A percentile compares a stretch with the other conserved stretches of the same genome.
Conservation (phyloP, 2,113 vertebrate genomes). For the Mirounga angustirostris region DNA sequence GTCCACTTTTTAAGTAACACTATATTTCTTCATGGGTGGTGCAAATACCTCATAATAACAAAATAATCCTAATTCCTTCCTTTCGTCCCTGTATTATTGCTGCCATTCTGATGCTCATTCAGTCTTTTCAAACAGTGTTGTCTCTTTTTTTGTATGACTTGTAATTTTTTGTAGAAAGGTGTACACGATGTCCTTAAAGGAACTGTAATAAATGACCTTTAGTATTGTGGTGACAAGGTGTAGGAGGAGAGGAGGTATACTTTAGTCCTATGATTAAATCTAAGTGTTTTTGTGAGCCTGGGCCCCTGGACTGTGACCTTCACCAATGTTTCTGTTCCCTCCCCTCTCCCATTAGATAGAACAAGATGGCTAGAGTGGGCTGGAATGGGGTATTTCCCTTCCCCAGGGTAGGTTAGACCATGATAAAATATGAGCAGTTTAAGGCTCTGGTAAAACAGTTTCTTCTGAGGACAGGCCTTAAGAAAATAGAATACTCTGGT, state of each 20-base stretch:
- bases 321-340: neutral
- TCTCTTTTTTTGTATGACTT: neutral
- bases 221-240: neutral
- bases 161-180: neutral
- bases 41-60: neutral
- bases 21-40: neutral
- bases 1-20: neutral
- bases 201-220: neutral
- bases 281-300: neutral
- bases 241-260: neutral
- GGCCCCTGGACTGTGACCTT: neutral
- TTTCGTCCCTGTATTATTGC: neutral
- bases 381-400: neutral
- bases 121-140: neutral
- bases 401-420: neutral
- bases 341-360: too few species aligned
- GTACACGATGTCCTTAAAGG: too few species aligned
- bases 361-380: neutral
- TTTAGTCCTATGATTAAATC: neutral
- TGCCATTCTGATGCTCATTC: neutral
- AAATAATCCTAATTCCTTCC: neutral
- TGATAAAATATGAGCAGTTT: neutral
- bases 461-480: neutral
- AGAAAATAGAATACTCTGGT: neutral
- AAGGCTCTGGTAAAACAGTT: neutral